Conservation (phyloP, 1,140 invertebrate species). For the Lepeophtheirus salmonis region DNA sequence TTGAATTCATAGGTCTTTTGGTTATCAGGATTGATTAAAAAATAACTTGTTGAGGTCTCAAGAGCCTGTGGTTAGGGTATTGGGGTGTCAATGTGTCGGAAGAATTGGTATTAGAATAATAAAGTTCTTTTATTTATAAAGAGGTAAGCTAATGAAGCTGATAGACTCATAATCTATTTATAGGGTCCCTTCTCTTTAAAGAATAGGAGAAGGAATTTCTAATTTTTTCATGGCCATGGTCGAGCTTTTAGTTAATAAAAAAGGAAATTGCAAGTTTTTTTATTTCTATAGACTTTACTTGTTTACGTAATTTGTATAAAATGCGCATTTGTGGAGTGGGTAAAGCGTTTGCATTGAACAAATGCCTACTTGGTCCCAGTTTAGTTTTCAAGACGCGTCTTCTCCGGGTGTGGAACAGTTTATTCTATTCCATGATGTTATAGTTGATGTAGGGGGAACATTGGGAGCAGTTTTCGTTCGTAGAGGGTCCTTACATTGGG, state of each 20-base stretch:
- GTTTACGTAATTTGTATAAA: background rate
- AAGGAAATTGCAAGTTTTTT: background rate
- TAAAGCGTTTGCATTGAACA: background rate
- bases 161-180: background rate
- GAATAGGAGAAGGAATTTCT: background rate
- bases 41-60: too few relatives aligned
- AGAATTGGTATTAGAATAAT: background rate
- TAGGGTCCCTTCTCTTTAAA: background rate
- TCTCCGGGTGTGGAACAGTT: background rate
- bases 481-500: background rate
- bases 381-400: background rate
- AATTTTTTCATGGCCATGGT: background rate
- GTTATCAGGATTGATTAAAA: too few relatives aligned
- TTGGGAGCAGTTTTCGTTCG: background rate
- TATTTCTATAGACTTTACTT: background rate
- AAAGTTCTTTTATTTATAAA: background rate
- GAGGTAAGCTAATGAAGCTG: background rate
- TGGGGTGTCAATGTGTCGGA: too few relatives aligned
- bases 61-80: too few relatives aligned
- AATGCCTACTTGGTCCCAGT: background rate
- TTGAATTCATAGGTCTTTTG: too few relatives aligned
- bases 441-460: background rate
- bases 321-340: background rate
- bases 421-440: background rate
- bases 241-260: background rate